Conservation (phyloP, 2,888 invertebrate genomes). For the Protophormia terraenovae region DNA sequence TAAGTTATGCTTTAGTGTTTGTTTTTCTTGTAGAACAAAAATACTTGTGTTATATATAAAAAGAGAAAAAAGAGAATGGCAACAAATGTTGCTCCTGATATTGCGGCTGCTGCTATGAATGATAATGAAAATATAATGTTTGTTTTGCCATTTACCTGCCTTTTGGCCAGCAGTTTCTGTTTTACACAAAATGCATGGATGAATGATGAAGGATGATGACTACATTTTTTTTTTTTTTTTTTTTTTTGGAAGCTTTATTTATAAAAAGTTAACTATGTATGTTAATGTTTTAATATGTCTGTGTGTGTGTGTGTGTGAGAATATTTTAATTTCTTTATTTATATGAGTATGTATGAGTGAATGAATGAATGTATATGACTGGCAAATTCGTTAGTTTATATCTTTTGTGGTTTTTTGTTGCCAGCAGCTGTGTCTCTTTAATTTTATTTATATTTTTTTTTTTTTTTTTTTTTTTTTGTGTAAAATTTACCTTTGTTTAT, state of each 20-base stretch:
- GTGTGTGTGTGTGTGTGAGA: background rate
- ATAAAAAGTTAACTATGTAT: too few species aligned
- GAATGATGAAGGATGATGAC: conserved; percentile 16
- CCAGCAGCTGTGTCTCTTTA: conserved; percentile 63
- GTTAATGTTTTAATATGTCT: background rate
- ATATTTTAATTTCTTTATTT: background rate
- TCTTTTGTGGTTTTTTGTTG: conserved; percentile 63
- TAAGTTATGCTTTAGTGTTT: background rate
- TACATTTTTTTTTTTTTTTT: background rate
- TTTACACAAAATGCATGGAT: background rate
- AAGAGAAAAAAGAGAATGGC: background rate
- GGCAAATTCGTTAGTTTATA: conserved; percentile 54
- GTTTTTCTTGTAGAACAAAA: too few species aligned
- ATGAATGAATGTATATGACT: background rate
- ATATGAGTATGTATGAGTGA: background rate
- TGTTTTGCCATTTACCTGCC: conserved; percentile 28
- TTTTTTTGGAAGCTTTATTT: too few species aligned
- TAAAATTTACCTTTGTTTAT: conserved; percentile 32
- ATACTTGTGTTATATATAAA: too few species aligned
- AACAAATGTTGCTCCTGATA: background rate
- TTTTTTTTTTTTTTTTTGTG: background rate
- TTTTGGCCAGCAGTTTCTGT: conserved; percentile 21
- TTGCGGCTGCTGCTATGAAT: background rate
- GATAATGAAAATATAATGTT: conserved; percentile 8
- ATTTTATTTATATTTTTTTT: background rate